Base-by-base conservation (phyloP, 2,888 invertebrate genomes). In the Diabrotica balteata region DNA sequence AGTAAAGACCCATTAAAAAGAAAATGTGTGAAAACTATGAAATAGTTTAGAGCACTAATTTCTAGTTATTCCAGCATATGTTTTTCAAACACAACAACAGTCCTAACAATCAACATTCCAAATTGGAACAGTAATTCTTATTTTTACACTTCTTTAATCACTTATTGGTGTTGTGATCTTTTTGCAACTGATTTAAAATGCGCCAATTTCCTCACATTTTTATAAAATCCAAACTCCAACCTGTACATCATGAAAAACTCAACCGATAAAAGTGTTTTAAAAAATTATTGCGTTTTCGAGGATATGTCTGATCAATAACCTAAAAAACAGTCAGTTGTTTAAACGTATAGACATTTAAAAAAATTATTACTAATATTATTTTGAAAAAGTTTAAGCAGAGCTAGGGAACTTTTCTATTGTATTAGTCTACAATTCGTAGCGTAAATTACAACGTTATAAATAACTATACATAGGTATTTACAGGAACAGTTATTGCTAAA, bases 391-490 rank as follows among this genome's bases (percentile, higher is more conserved):
- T 70, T 67, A 76, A 77, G 76, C 75, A 73, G 73, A 75, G 72
- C 76, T 73, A 69, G 68, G 64, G 68, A 70, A 73, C 68, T 62
- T 70, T 51, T 63, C 72, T 72, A 73, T 66, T 74, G 74, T 72
- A 76, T 72, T 73, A 32, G 73, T 74, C 77, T 79, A 79, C 77
- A 75, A 71, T 72, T 72, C 66, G 65, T 70, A 72, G 75, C 77
- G 74, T 76, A 76, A 76, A 79, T 77, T 78, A 79, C 78, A 76
- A 74, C 72, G 73, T 80, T 81, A 81, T 80, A 82, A 81, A 80
- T 83, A 82, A 81, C 82, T 83, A 82, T 83, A 84, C 83, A 84
- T 83, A 83, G 83, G 83, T 84, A 84, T 84, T 82, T 84, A 84
- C 83, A 84, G 75, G 79, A 78, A 72, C 79, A 77, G 73, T 71